Conservation (phyloP, 2,797 vertebrate genomes). For the Pangasius sanitwongsei region DNA sequence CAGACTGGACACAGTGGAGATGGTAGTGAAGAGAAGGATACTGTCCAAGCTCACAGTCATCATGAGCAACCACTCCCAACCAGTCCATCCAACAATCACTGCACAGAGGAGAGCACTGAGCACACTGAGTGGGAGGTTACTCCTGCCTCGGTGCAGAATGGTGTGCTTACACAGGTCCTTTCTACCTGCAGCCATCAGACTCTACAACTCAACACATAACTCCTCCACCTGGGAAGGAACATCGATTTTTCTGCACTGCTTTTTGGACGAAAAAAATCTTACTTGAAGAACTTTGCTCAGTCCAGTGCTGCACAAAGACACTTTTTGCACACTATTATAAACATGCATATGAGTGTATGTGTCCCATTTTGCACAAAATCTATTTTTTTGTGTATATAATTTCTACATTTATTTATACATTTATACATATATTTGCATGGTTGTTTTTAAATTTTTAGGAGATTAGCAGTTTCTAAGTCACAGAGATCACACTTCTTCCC, state of each 20-base stretch:
- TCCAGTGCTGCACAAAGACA: not conserved
- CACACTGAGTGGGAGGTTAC: not conserved
- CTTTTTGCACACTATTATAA: not conserved
- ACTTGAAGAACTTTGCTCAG: not conserved
- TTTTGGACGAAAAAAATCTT: not conserved
- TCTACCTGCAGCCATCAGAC: not conserved
- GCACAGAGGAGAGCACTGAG: not conserved
- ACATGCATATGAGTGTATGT: not conserved
- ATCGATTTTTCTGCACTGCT: not conserved
- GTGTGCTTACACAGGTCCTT: not conserved
- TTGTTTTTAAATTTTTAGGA: not conserved
- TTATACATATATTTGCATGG: not conserved
- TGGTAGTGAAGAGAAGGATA: not conserved
- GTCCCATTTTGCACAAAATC: not conserved
- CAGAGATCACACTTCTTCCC: no score
- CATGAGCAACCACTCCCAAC: not conserved
- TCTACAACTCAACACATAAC: not conserved
- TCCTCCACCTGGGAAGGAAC: not conserved
- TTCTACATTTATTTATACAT: not conserved
- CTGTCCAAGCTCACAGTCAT: not conserved
- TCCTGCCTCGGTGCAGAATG: no score
- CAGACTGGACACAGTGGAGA: not conserved
- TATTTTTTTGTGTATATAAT: not conserved
- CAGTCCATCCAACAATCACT: not conserved
- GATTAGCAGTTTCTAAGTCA: no score